These are phyloP conservation scores for Cyprinodon diabolis DNA, from an alignment of 2,797 vertebrate species.

Conservation along the genomic window DNA sequence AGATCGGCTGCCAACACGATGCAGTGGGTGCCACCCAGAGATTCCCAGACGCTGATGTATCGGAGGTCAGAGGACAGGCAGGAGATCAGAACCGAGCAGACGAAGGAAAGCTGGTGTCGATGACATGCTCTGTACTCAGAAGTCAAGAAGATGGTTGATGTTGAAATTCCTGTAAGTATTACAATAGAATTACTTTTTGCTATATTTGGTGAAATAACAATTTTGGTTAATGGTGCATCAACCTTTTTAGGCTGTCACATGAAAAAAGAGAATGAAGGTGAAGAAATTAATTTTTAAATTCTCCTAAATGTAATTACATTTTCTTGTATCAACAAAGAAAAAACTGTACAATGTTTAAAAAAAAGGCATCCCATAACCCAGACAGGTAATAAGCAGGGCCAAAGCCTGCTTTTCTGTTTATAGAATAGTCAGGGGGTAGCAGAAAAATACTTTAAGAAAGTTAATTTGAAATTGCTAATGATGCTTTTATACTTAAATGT, in stretches of 20 bases:
- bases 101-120: no score
- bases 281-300: neutral
- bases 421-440: constrained; percentile 18
- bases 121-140: no score
- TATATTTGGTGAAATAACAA: neutral
- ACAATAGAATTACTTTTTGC: neutral
- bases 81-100: no score
- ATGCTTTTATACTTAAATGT: neutral
- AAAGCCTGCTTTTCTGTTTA: constrained; percentile 33
- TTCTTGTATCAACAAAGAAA: neutral
- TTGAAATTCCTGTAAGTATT: neutral
- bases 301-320: neutral
- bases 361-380: constrained; percentile 8
- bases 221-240: neutral
- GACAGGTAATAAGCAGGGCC: constrained; percentile 6
- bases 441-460: constrained; percentile 10
- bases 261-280: neutral
- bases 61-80: no score
- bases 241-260: neutral
- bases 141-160: neutral
- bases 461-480: neutral
- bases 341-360: neutral
- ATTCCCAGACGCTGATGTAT: no score
- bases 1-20: no score
- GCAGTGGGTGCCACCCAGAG: no score